These are phyloP conservation scores for Paramuricea clavata DNA, from an alignment of 92 coral and sea anemone genomes.

Conservation along the genomic window DNA sequence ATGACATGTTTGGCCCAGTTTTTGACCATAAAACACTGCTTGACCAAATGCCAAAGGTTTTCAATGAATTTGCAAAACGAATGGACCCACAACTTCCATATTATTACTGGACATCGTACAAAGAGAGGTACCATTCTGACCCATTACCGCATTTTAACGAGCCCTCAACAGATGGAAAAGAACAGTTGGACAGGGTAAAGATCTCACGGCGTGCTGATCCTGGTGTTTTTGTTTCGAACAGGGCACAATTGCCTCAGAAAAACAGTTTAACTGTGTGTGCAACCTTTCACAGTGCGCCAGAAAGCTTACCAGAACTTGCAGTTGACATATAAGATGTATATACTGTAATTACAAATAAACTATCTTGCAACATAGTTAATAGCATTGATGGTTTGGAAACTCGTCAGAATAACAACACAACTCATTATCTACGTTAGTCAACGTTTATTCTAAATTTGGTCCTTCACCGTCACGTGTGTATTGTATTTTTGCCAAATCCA, in stretches of 20 bases:
- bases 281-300: constrained; percentile 51
- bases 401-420: no score
- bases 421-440: no score
- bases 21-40: constrained; percentile 14
- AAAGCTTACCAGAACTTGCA: constrained; percentile 35
- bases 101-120: constrained; percentile 18
- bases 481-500: no score
- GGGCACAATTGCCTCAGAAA: constrained; percentile 57
- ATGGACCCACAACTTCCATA: constrained; percentile 1
- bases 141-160: constrained; percentile 47
- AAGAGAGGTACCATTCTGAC: constrained; percentile 46
- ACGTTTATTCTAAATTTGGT: no score
- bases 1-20: constrained; percentile 32
- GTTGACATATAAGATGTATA: background rate
- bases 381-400: no score
- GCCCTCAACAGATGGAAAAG: constrained; percentile 31
- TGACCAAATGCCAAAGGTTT: constrained; percentile 7
- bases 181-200: constrained; percentile 45
- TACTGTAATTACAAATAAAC: no score
- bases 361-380: no score
- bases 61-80: background rate
- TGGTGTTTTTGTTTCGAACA: constrained; percentile 55
- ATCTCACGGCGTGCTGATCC: constrained; percentile 66
- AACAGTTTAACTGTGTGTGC: constrained; percentile 65
- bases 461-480: no score